These are phyloP conservation scores for Ferrisia virgata DNA, from an alignment of 2,888 invertebrate genomes.

Conservation along the genomic window DNA sequence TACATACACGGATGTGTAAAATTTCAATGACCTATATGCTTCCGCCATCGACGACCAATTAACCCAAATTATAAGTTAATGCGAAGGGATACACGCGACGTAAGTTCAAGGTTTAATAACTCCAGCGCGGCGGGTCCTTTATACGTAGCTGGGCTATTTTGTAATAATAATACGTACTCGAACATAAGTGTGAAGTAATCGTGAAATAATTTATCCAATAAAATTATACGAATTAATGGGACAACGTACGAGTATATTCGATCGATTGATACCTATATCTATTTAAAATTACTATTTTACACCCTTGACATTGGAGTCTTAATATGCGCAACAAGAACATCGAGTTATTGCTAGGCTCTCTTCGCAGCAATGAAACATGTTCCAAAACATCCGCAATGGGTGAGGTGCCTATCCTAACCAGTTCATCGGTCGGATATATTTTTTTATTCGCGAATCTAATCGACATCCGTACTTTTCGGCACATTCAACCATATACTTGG, in stretches of 20 bases:
- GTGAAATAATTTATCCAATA: not conserved
- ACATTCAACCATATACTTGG: not conserved
- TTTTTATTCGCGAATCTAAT: not conserved
- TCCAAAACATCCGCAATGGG: not conserved
- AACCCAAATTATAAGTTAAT: not conserved
- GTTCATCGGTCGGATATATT: not conserved
- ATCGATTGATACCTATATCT: too few relatives aligned
- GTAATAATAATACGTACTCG: not conserved
- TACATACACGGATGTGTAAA: not conserved
- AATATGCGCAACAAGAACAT: too few relatives aligned
- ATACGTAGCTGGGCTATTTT: not conserved
- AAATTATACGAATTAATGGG: not conserved
- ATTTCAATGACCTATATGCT: not conserved
- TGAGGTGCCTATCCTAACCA: not conserved
- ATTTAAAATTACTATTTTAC: not conserved
- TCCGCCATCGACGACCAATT: not conserved
- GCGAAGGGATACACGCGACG: not conserved
- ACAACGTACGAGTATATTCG: not conserved
- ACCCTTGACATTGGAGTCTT: not conserved
- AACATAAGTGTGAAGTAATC: not conserved
- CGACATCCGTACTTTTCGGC: not conserved
- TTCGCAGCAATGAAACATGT: not conserved
- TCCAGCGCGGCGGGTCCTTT: too few relatives aligned
- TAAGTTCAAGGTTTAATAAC: not conserved
- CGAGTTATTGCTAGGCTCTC: not conserved